phyloP scores from a whole-genome alignment of 2,113 vertebrate species.

The Gasterosteus aculeatus region DNA sequence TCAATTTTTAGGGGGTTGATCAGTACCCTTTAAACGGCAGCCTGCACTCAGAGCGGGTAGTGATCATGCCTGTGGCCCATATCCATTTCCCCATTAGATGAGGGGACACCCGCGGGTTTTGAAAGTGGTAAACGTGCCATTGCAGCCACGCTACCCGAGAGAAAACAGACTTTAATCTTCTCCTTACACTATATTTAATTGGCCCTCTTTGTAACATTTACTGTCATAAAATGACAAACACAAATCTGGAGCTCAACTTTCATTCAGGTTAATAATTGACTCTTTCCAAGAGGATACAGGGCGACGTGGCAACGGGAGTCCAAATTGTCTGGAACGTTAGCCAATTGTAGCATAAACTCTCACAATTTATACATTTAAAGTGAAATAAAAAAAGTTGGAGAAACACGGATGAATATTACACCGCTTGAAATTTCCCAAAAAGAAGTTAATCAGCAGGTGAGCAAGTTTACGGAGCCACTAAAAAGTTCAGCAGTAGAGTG shows the following conservation, averaged over 20 bases:
- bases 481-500: constrained; percentile 20
- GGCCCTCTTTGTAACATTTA: too few relatives aligned
- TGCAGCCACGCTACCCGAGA: too few relatives aligned
- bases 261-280: neutral
- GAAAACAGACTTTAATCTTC: too few relatives aligned
- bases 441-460: neutral
- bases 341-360: neutral
- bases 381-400: neutral
- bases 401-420: neutral
- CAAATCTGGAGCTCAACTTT: neutral
- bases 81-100: too few relatives aligned
- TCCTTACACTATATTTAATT: too few relatives aligned
- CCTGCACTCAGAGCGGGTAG: too few relatives aligned
- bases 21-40: too few relatives aligned
- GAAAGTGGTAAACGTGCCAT: too few relatives aligned
- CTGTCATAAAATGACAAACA: neutral
- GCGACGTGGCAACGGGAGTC: neutral
- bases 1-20: too few relatives aligned
- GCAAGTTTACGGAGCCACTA: constrained; percentile 24
- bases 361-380: neutral
- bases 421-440: neutral
- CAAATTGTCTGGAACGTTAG: neutral
- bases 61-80: too few relatives aligned
- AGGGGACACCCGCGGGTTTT: too few relatives aligned
- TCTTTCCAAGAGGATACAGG: neutral